These are phyloP conservation scores for Blera fallax DNA, from an alignment of 2,888 invertebrate species.

Conservation along the genomic window DNA sequence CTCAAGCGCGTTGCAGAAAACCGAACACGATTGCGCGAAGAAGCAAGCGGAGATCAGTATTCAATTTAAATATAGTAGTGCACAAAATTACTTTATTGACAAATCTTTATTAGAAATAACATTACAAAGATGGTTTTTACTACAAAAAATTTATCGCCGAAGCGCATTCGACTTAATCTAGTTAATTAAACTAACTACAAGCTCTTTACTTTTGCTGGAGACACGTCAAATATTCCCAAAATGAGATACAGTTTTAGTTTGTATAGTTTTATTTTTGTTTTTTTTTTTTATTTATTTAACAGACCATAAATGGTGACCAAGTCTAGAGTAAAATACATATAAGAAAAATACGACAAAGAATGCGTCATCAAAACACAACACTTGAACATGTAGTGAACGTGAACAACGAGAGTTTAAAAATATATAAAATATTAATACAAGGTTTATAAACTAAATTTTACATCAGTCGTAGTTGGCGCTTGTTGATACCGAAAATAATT, in stretches of 20 bases:
- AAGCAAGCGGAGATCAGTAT: background rate
- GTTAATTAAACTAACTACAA: conserved; percentile 61
- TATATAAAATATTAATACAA: conserved; percentile 49
- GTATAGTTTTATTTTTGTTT: background rate
- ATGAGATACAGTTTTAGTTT: background rate
- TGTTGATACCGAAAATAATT: conserved; percentile 6
- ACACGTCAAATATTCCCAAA: conserved; percentile 2
- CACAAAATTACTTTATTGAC: background rate
- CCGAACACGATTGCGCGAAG: too few species aligned
- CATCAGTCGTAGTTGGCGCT: conserved; percentile 55
- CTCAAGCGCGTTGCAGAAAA: too few species aligned
- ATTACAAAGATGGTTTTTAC: conserved; percentile 10
- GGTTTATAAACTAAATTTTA: conserved; percentile 44
- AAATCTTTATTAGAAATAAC: conserved; percentile 40
- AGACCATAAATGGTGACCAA: conserved; percentile 59
- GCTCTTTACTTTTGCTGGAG: background rate
- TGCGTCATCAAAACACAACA: conserved; percentile 45
- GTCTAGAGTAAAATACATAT: conserved; percentile 45
- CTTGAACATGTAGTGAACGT: conserved; percentile 30
- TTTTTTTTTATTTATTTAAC: conserved; percentile 55
- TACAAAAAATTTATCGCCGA: conserved; percentile 1
- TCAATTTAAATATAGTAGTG: background rate
- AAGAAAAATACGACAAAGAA: background rate
- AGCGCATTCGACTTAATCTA: conserved; percentile 16
- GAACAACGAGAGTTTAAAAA: background rate